phyloP scores from a whole-genome alignment of 2,888 invertebrate genomes.

The Sclerodermus sp. region DNA sequence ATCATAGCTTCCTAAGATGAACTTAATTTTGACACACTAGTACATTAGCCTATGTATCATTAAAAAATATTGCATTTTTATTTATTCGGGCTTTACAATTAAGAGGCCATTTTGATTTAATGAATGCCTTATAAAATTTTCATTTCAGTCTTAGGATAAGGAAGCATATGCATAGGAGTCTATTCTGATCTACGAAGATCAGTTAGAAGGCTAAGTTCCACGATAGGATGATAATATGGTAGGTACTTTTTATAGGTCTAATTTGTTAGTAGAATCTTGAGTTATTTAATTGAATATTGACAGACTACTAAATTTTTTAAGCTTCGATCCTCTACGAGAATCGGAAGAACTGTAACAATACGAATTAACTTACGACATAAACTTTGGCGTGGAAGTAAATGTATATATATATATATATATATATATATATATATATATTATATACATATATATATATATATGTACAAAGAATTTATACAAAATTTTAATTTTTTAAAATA shows the following conservation, averaged over 20 bases:
- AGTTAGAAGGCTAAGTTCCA: conserved; percentile 3
- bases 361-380: conserved; percentile 7
- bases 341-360: too few relatives aligned
- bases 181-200: conserved; percentile 20
- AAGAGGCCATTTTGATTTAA: conserved; percentile 24
- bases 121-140: conserved; percentile 27
- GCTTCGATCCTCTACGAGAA: too few relatives aligned
- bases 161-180: conserved; percentile 36
- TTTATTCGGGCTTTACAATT: conserved; percentile 7
- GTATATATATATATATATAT: too few relatives aligned
- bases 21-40: background rate
- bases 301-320: background rate
- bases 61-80: conserved; percentile 3
- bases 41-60: too few relatives aligned
- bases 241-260: conserved; percentile 3
- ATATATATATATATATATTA: too few relatives aligned
- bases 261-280: conserved; percentile 8
- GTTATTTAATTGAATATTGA: conserved; percentile 17
- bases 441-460: too few relatives aligned
- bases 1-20: background rate
- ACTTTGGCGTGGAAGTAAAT: conserved; percentile 16
- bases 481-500: too few relatives aligned
- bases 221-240: conserved; percentile 3
- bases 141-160: conserved; percentile 46
- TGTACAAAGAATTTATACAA: too few relatives aligned